Conservation (phyloP, 2,113 vertebrate genomes). For the Equus quagga region DNA sequence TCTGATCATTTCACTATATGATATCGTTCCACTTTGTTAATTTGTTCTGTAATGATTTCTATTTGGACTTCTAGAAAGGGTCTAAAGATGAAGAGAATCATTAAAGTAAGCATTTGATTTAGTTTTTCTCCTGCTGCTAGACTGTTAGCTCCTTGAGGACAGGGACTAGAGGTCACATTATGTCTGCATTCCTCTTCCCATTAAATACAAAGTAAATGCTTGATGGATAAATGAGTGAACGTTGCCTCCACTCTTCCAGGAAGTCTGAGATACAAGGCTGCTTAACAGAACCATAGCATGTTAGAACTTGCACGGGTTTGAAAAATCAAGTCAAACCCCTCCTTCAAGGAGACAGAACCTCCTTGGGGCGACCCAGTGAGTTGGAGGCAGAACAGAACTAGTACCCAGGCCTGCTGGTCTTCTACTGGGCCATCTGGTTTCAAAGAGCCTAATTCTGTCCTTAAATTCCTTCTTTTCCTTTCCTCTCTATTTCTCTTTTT, state of each 20-base stretch:
- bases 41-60: conserved; percentile 17
- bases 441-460: neutral
- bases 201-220: conserved; percentile 28
- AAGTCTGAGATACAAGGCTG: neutral
- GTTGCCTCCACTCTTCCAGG: neutral
- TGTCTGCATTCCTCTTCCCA: conserved; percentile 6
- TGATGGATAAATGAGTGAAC: neutral
- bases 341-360: neutral
- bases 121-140: neutral
- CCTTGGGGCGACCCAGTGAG: neutral
- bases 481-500: neutral
- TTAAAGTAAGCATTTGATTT: conserved; percentile 47
- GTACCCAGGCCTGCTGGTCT: neutral
- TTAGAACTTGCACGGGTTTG: neutral
- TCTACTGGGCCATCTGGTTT: neutral
- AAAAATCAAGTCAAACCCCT: conserved; percentile 36
- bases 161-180: neutral
- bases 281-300: conserved; percentile 25
- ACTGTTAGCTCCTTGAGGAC: neutral
- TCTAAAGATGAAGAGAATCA: neutral
- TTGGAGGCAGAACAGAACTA: conserved; percentile 36
- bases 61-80: neutral
- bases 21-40: neutral
- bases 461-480: neutral
- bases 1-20: neutral